Conservation (phyloP, 2,113 vertebrate species). For the Butorides virescens region DNA sequence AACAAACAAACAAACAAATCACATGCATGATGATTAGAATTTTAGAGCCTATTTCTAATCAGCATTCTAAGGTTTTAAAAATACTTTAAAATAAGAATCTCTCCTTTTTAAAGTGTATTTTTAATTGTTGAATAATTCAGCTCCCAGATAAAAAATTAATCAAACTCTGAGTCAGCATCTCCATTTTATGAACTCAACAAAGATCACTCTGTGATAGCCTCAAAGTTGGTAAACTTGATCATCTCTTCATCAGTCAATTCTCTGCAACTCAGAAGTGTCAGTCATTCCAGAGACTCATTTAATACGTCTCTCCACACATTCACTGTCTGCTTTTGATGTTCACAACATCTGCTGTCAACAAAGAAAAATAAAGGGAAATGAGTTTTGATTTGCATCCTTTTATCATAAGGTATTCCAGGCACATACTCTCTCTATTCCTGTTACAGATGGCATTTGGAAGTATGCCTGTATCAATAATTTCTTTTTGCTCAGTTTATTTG, state of each 20-base stretch:
- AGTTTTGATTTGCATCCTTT: slow-evolving; percentile 37
- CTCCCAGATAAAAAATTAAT: background rate
- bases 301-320: background rate
- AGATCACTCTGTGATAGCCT: background rate
- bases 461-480: background rate
- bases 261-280: slow-evolving; percentile 21
- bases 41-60: background rate
- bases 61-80: background rate
- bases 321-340: slow-evolving; percentile 39
- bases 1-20: background rate
- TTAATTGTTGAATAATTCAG: slow-evolving; percentile 7
- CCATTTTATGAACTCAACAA: background rate
- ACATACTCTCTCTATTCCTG: background rate
- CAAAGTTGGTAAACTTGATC: slow-evolving; percentile 40
- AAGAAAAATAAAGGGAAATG: slow-evolving; percentile 33
- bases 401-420: background rate
- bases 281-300: slow-evolving; percentile 12
- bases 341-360: slow-evolving; percentile 37
- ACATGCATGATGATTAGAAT: background rate
- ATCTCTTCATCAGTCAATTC: background rate
- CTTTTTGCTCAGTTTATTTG: background rate
- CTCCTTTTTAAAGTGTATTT: background rate
- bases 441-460: background rate
- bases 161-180: slow-evolving; percentile 10
- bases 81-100: background rate